Base-by-base conservation (phyloP, 2,113 vertebrate species). In the Lota lota region DNA sequence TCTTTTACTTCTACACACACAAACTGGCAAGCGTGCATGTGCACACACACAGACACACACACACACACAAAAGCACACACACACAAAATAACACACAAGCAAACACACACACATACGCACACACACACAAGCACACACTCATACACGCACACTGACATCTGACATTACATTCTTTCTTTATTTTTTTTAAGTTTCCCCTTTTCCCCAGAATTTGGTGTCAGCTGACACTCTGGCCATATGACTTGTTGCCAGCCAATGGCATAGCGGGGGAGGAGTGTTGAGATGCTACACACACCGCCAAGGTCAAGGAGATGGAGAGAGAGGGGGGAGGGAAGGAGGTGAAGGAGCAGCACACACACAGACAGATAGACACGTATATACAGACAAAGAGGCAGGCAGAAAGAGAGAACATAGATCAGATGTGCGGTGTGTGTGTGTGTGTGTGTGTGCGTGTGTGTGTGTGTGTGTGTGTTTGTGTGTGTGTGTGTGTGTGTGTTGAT, bases 221-320 rank as follows among this genome's bases (percentile, higher is more conserved):
- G 84, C 84, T 90, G 90, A 89, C 76, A 60, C 67, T 53, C 4
- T 20, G 59, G 75, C 81, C 85, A 87, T 77, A 76, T 88, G 88
- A 57, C 63, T 33, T 73, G 76, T 79, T 80, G 22, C 67, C n/a
- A 73, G 36, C 83, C 82, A 82, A 79, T 84, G 68, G 76, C 69
- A 69, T 67, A 47, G 33, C 53, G 57, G 67, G 40, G 5, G 19
- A 21, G 60, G 63, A 81, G 70, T 83, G 72, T 75, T 74, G 79
- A 77, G 74, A 75, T 67, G 79, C 75, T 73, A 79, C 72, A 85
- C 56, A 80, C 67, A 76, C 61, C 7, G 63, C 81, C 88, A 90
- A 88, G 88, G 89, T 89, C 86, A 89, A 83, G 64, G 36, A 63
- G 67, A 56, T 51, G 50, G 14, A 63, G 68, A 6, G 18, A 6